phyloP scores from a whole-genome alignment of 2,888 invertebrate genomes.

The Oscheius sp. region DNA sequence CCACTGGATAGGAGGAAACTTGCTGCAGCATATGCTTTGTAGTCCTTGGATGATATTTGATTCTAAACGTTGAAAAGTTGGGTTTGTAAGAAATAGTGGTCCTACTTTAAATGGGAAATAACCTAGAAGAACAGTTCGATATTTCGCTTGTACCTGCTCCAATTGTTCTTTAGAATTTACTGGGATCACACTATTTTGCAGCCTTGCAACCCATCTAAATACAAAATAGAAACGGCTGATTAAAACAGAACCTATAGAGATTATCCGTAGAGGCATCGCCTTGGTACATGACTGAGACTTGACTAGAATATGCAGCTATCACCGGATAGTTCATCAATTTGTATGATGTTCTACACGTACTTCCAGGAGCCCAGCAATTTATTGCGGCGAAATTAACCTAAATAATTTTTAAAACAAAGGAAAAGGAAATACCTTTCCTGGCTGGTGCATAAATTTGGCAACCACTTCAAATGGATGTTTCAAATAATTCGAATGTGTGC shows the following conservation, averaged over 20 bases:
- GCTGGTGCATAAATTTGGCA: conserved; percentile 34
- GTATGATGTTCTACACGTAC: conserved; percentile 44
- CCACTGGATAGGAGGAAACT: conserved; percentile 24
- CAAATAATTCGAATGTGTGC: conserved; percentile 50
- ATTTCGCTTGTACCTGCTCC: neutral
- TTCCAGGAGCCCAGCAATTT: conserved; percentile 49
- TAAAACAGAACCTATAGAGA: conserved; percentile 24
- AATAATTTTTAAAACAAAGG: too few relatives aligned
- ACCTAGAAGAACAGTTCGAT: conserved; percentile 21
- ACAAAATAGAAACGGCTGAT: neutral
- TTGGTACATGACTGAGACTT: conserved; percentile 11
- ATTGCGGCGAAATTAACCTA: conserved; percentile 52
- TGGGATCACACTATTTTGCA: neutral
- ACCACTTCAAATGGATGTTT: conserved; percentile 39
- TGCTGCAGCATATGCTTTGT: conserved; percentile 25
- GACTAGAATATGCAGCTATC: conserved; percentile 43
- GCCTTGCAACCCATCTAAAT: conserved; percentile 30
- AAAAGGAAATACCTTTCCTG: neutral
- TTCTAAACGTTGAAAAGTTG: conserved; percentile 10
- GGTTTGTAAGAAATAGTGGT: neutral
- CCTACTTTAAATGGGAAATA: conserved; percentile 36
- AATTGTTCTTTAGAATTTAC: neutral
- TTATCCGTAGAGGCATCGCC: conserved; percentile 20
- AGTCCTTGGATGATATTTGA: neutral
- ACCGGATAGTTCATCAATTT: conserved; percentile 55